Evolutionary conservation across 2,113 vertebrate genomes (phyloP).

Genomic region (Vulpes ferrilata): DNA sequence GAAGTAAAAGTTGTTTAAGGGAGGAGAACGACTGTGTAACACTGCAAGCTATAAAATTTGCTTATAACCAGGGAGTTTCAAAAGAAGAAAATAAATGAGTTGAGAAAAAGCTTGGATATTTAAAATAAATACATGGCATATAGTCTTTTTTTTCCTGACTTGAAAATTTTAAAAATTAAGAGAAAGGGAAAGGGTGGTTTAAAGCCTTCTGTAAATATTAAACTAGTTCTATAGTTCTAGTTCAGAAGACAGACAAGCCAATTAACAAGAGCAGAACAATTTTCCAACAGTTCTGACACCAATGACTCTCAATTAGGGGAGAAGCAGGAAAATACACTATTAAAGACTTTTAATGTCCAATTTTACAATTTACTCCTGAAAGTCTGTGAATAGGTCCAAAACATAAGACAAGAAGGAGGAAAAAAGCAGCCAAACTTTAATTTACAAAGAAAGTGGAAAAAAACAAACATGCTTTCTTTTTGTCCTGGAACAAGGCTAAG

Average conservation of each 20-base stretch:
- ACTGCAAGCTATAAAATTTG: not conserved
- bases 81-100: slow-evolving; percentile 49
- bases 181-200: not conserved
- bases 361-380: slow-evolving; percentile 48
- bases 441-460: not conserved
- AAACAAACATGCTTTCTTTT: slow-evolving; percentile 26
- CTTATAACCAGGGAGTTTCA: not conserved
- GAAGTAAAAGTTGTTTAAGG: not conserved
- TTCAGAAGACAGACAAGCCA: slow-evolving; percentile 36
- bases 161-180: slow-evolving; percentile 17
- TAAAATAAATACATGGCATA: slow-evolving; percentile 22
- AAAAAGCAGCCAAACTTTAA: slow-evolving; percentile 14
- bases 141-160: not conserved
- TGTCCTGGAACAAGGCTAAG: not conserved
- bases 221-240: not conserved
- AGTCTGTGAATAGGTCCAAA: slow-evolving; percentile 31
- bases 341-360: slow-evolving; percentile 15
- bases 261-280: slow-evolving; percentile 12
- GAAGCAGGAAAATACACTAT: not conserved
- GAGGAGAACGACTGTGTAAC: not conserved
- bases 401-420: not conserved
- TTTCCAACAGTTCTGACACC: not conserved
- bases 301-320: not conserved
- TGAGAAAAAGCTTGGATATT: not conserved
- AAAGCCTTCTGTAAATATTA: slow-evolving; percentile 40